Base-by-base conservation (phyloP, 2,113 vertebrate species). In the Microcebus ravelobensis region DNA sequence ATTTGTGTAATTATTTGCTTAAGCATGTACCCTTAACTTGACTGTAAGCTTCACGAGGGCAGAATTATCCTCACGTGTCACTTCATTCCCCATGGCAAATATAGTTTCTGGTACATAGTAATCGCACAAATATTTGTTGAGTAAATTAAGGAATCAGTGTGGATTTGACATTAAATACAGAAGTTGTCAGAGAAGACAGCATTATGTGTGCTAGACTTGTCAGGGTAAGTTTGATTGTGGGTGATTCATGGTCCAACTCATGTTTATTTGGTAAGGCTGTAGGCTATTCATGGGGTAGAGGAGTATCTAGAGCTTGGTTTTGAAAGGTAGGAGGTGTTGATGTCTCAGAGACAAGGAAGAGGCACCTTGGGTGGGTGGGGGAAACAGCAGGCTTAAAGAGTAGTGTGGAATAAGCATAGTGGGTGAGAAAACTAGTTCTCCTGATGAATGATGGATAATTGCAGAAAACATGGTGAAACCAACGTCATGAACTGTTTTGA, bases 1-100 rank as follows among this genome's bases (percentile, higher is more conserved):
- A 77, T 36, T 92, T 83, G 45, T 91, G 63, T 94, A 42, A 88
- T 80, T 95, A 52, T 91, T 86, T 90, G 14, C 18, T 74, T 84
- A 76, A 57, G 11, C 10, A 27, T 82, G 17, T 76, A n/a, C 55
- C 45, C 42, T 86, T 93, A 88, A 61, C 48, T 81, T 68, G 67
- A 87, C 5, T 71, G 1, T 63, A 50, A 93, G 10, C 17, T 90
- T 52, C 15, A 14, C 42, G 17, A 10, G 25, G 50, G 23, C 36
- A 92, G 79, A 63, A 70, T 77, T 86, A 86, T 31, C 50, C n/a
- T n/a, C 23, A 39, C 15, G 59, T 1, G 63, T 15, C 5, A 21
- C 87, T 65, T 89, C 17, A 57, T 74, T 81, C n/a, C 15, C 14
- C 21, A 13, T 45, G 31, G 83, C 48, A 45, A 71, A 4, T 15